These are phyloP conservation scores for Muscicapa adusta DNA, from an alignment of 2,113 vertebrate species.

Conservation along the genomic window DNA sequence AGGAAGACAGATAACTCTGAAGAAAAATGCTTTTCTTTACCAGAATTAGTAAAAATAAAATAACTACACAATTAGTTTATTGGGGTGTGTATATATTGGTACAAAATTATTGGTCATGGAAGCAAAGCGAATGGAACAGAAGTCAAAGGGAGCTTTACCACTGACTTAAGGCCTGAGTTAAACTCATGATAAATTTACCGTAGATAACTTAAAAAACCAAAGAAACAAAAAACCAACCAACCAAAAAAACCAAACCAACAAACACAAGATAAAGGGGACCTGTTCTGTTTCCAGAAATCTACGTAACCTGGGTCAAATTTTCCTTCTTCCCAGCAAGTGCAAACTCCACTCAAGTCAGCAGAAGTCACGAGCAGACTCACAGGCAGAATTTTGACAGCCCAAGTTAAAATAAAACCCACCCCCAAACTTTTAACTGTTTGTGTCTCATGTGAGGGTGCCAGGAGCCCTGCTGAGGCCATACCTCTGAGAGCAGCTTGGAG, in stretches of 20 bases:
- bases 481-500: slow-evolving; percentile 96
- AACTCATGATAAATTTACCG: background rate
- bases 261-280: background rate
- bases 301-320: background rate
- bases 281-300: background rate
- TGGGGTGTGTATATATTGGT: background rate
- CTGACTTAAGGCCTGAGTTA: background rate
- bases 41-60: background rate
- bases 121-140: background rate
- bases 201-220: background rate
- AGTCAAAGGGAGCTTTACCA: background rate
- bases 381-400: background rate
- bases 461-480: slow-evolving; percentile 19
- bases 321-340: background rate
- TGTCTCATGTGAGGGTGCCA: rapidly evolving
- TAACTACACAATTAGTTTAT: background rate
- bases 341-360: slow-evolving; percentile 25
- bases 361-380: background rate
- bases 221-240: background rate
- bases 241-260: background rate
- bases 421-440: background rate
- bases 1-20: background rate
- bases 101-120: background rate
- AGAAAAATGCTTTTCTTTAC: background rate
- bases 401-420: slow-evolving; percentile 20